Percentiles rank a stretch among this genome's conserved stretches.
These are phyloP conservation scores for Eubasilissa regina DNA, from an alignment of 1,140 invertebrate genomes.

Conservation along the genomic window DNA sequence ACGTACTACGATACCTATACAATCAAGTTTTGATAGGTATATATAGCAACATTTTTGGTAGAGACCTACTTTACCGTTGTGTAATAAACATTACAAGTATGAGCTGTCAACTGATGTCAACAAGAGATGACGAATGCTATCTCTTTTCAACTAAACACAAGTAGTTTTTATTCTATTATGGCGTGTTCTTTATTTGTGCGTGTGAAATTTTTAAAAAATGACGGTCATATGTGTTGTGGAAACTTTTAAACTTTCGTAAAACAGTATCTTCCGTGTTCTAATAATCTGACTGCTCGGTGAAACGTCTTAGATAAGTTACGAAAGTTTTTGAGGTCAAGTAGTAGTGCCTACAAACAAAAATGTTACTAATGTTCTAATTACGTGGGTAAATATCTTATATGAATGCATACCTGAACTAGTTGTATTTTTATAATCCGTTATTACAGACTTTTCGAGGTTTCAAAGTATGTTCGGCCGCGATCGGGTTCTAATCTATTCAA, in stretches of 20 bases:
- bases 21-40: conserved; percentile 21
- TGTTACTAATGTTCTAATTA: conserved; percentile 53
- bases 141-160: conserved; percentile 52
- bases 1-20: conserved; percentile 2
- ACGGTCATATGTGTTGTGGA: conserved; percentile 20
- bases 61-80: conserved; percentile 56
- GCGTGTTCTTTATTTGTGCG: conserved; percentile 32
- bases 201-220: conserved; percentile 40
- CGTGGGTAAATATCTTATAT: conserved; percentile 51
- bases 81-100: conserved; percentile 52
- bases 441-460: conserved; percentile 38
- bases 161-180: conserved; percentile 50
- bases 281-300: conserved; percentile 11
- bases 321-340: conserved; percentile 52
- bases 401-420: conserved; percentile 50
- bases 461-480: conserved; percentile 30
- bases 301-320: conserved; percentile 49
- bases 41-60: conserved; percentile 18
- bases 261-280: conserved; percentile 22
- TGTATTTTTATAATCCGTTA: conserved; percentile 51
- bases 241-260: conserved; percentile 27
- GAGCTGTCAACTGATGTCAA: conserved; percentile 54
- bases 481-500: conserved; percentile 22
- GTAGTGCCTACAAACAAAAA: conserved; percentile 47
- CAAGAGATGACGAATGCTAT: conserved; percentile 53